Conservation (phyloP, 1,140 invertebrate genomes). For the Magallana angulata region DNA sequence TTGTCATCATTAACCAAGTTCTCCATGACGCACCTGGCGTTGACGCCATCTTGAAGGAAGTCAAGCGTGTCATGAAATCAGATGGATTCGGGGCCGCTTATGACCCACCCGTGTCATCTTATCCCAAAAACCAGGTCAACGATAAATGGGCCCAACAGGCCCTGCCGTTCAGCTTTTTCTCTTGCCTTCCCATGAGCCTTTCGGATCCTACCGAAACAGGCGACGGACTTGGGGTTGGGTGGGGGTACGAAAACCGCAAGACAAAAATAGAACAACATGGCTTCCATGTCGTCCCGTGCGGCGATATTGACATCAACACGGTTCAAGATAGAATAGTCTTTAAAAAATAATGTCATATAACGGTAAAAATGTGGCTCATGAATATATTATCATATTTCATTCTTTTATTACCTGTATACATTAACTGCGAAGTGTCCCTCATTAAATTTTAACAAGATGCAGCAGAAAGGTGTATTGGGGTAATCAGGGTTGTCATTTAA, state of each 20-base stretch:
- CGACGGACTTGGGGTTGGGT: slow-evolving; percentile 44
- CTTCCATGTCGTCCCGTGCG: not conserved
- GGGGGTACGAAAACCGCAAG: slow-evolving; percentile 44
- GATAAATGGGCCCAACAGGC: not conserved
- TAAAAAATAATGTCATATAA: not conserved
- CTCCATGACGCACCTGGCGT: slow-evolving; percentile 47
- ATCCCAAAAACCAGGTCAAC: slow-evolving; percentile 37
- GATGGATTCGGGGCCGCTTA: slow-evolving; percentile 19
- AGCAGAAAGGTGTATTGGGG: no score
- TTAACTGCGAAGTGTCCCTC: no score
- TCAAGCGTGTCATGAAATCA: slow-evolving; percentile 39
- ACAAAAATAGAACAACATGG: slow-evolving; percentile 12
- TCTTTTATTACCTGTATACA: no score
- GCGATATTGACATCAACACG: not conserved
- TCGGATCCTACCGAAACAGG: not conserved
- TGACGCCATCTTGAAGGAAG: not conserved
- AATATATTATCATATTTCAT: no score
- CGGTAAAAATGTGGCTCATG: no score
- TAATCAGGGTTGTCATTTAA: no score
- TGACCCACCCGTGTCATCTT: slow-evolving; percentile 36
- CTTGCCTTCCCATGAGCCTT: slow-evolving; percentile 50
- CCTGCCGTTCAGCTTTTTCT: slow-evolving; percentile 41
- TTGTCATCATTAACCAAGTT: slow-evolving; percentile 42
- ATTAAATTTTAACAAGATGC: no score
- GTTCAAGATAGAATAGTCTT: not conserved